A percentile compares a stretch with the other conserved stretches of the same genome.
Evolutionary conservation across 1,140 invertebrate species (phyloP).

Genomic region (Drosophila trapezifrons): DNA sequence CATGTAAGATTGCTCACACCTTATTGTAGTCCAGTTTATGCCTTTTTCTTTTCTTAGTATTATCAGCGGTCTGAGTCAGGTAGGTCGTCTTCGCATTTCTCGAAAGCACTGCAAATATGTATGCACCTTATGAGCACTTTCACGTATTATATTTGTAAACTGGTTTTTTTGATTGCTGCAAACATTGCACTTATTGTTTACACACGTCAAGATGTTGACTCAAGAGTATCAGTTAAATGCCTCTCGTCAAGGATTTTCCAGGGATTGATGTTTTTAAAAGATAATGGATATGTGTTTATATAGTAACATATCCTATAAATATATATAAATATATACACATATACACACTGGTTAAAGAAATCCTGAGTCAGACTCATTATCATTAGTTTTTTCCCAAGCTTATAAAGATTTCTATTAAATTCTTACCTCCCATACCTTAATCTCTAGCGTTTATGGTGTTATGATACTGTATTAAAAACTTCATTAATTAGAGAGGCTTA

Average conservation of each 20-base stretch:
- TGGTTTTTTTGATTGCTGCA: conserved; percentile 31
- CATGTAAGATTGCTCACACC: not conserved
- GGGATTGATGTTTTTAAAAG: not conserved
- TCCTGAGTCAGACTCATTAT: too few species aligned
- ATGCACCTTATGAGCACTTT: conserved; percentile 41
- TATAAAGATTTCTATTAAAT: too few species aligned
- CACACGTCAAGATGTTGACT: conserved; percentile 29
- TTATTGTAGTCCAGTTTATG: not conserved
- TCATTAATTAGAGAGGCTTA: too few species aligned
- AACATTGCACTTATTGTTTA: conserved; percentile 28
- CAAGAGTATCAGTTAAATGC: conserved; percentile 4
- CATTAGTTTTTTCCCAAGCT: too few species aligned
- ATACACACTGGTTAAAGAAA: too few species aligned
- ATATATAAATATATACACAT: too few species aligned
- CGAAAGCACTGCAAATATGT: conserved; percentile 43
- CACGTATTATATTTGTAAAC: conserved; percentile 41
- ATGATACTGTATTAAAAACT: too few species aligned
- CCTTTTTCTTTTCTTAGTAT: not conserved
- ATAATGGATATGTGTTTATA: not conserved
- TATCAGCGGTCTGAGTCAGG: conserved; percentile 22
- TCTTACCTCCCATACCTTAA: too few species aligned
- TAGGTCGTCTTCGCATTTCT: conserved; percentile 9
- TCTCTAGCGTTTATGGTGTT: too few species aligned
- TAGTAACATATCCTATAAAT: too few species aligned
- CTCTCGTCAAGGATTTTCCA: conserved; percentile 2